Conservation (phyloP, 2,113 vertebrate species). For the Motacilla alba region DNA sequence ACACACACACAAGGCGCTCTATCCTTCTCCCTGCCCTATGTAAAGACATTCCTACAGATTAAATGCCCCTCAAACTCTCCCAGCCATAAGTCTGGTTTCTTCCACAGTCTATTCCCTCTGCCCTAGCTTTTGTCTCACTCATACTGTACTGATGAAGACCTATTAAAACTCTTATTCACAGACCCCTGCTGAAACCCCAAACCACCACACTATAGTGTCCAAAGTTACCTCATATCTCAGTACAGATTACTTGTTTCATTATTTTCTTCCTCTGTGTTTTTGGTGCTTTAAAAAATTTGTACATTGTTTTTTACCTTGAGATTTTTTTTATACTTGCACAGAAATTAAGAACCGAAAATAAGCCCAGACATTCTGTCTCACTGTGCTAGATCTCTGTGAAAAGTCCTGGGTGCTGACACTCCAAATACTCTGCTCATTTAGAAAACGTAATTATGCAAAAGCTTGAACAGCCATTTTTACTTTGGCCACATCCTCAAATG, state of each 20-base stretch:
- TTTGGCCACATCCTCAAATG: not conserved
- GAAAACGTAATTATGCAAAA: not conserved
- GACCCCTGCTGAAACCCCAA: not conserved
- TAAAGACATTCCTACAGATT: not conserved
- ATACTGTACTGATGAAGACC: not conserved
- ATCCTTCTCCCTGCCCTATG: not conserved
- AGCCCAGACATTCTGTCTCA: not conserved
- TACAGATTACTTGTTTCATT: not conserved
- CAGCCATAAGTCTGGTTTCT: not conserved
- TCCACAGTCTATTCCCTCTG: not conserved
- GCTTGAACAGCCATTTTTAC: not conserved
- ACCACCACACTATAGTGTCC: not conserved
- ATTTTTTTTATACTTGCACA: not conserved
- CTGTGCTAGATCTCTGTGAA: not conserved
- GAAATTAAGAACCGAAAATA: not conserved
- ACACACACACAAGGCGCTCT: fast-evolving
- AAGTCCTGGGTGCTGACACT: not conserved
- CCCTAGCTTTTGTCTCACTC: not conserved
- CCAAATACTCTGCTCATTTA: not conserved
- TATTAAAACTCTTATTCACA: not conserved
- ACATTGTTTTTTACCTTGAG: not conserved
- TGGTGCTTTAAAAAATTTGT: not conserved
- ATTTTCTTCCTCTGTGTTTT: not conserved
- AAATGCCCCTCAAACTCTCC: not conserved
- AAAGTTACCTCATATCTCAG: not conserved